phyloP scores from a whole-genome alignment of 2,888 invertebrate genomes.

The Nineta flava region DNA sequence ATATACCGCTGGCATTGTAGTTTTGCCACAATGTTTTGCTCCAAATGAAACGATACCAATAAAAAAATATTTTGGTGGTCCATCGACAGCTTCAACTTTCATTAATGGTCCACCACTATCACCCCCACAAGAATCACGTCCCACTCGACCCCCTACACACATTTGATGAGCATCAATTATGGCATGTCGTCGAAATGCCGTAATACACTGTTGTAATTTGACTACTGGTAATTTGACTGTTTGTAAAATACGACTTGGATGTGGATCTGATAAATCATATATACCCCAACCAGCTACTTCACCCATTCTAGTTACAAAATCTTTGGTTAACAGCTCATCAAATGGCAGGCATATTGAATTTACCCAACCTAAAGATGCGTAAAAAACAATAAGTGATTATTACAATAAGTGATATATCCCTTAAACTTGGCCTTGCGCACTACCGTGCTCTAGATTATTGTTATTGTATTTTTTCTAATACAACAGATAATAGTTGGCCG shows the following conservation, averaged over 20 bases:
- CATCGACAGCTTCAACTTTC: conserved; percentile 27
- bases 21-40: conserved; percentile 32
- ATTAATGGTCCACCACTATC: conserved; percentile 44
- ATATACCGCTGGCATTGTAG: conserved; percentile 40
- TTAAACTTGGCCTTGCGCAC: no score
- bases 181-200: background rate
- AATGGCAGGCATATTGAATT: conserved; percentile 40
- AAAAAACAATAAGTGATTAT: no score
- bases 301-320: conserved; percentile 26
- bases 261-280: conserved; percentile 14
- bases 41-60: conserved; percentile 46
- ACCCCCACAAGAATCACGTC: conserved; percentile 42
- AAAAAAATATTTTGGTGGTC: conserved; percentile 34
- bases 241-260: conserved; percentile 19
- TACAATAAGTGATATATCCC: no score
- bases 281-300: conserved; percentile 38
- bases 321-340: conserved; percentile 23
- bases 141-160: conserved; percentile 38
- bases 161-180: conserved; percentile 21
- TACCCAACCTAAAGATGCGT: conserved; percentile 36
- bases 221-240: conserved; percentile 22
- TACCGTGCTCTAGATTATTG: no score
- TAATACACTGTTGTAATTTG: conserved; percentile 6
- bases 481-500: no score
- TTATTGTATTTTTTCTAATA: no score